Percentiles rank a stretch among this genome's conserved stretches.
Evolutionary conservation across 2,113 vertebrate species (phyloP).

Genomic region (Oceanodroma tethys): DNA sequence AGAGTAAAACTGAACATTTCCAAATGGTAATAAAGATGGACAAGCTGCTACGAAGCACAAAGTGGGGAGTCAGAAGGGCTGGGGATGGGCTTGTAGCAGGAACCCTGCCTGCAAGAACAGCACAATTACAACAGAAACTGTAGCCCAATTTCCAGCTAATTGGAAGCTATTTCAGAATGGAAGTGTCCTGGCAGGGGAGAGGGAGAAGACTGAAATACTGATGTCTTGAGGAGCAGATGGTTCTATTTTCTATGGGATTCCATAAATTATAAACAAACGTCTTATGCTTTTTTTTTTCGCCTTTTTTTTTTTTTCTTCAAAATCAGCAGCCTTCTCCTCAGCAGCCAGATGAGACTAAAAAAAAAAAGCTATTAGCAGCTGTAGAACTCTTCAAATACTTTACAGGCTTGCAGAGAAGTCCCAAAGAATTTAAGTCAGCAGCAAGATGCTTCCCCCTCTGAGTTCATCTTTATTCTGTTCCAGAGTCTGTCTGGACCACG

Average conservation of each 20-base stretch:
- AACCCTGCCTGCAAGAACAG: background rate
- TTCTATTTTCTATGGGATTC: conserved; percentile 52
- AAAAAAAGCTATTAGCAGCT: background rate
- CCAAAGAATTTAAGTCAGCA: conserved; percentile 4
- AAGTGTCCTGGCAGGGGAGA: conserved; percentile 36
- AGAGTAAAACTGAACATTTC: background rate
- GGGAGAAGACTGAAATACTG: conserved; percentile 50
- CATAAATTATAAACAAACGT: conserved; percentile 68
- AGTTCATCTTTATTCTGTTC: background rate
- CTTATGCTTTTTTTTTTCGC: background rate
- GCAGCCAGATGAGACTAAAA: conserved; percentile 7
- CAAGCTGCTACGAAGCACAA: background rate
- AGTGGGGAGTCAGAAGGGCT: background rate
- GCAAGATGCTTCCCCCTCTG: background rate
- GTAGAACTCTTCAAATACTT: conserved; percentile 8
- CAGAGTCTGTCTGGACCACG: background rate
- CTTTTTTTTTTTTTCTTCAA: background rate
- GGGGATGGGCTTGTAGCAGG: background rate
- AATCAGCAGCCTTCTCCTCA: conserved; percentile 18
- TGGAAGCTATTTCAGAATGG: conserved; percentile 55
- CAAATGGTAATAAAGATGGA: background rate
- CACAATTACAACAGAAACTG: background rate
- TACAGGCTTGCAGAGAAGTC: background rate
- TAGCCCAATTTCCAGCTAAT: conserved; percentile 36
- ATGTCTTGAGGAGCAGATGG: conserved; percentile 60